Evolutionary conservation across 2,888 invertebrate species (phyloP).

Genomic region (Odontocerum albicorne): DNA sequence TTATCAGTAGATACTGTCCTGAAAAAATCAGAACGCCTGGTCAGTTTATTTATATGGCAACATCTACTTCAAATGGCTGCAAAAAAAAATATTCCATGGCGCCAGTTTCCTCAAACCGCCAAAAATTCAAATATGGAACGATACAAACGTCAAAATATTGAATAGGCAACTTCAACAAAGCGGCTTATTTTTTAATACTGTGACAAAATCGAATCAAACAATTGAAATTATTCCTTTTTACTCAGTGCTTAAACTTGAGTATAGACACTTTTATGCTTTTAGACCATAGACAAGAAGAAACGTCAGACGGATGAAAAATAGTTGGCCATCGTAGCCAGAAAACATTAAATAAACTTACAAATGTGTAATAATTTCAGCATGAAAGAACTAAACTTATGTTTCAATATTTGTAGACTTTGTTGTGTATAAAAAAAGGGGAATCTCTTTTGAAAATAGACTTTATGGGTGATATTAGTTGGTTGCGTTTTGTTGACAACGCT

Average conservation of each 20-base stretch:
- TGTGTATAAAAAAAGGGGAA: no score
- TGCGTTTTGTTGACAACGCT: background rate
- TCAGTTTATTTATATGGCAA: no score
- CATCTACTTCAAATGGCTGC: no score
- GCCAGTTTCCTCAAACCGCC: background rate
- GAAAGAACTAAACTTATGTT: background rate
- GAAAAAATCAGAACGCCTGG: no score
- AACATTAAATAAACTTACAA: conserved; percentile 17
- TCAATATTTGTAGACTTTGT: no score
- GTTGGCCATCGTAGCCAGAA: background rate
- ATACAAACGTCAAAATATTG: no score
- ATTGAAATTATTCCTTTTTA: background rate
- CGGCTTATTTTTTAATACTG: no score
- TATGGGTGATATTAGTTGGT: no score
- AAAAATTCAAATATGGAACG: background rate
- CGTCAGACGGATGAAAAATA: conserved; percentile 14
- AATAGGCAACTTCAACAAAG: no score
- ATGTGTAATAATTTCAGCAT: background rate
- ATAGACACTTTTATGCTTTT: background rate
- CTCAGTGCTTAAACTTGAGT: background rate
- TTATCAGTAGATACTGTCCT: no score
- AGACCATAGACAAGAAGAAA: background rate
- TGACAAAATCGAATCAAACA: no score
- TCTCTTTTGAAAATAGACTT: no score
- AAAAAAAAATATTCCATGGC: background rate